Conservation (phyloP, 2,888 invertebrate species). For the Thymelicus sylvestris region DNA sequence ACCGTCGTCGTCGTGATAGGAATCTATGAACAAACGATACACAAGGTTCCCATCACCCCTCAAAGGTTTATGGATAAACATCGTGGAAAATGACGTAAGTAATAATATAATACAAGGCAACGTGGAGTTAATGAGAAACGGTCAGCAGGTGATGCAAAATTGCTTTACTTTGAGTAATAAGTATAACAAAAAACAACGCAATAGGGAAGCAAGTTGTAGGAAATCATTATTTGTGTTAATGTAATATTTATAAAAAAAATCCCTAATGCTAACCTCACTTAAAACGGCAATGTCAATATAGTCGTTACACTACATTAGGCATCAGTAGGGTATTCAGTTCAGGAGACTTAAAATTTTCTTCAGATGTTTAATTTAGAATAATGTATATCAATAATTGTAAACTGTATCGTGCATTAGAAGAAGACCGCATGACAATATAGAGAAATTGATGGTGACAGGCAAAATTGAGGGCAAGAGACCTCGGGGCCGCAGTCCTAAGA, state of each 20-base stretch:
- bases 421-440: too few species aligned
- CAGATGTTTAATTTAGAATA: too few species aligned
- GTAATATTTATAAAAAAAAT: constrained; percentile 1
- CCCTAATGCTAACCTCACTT: not conserved
- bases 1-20: not conserved
- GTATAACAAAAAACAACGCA: constrained; percentile 8
- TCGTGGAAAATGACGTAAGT: constrained; percentile 1
- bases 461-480: too few species aligned
- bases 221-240: not conserved
- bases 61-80: not conserved
- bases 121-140: constrained; percentile 18
- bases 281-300: constrained; percentile 3
- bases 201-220: constrained; percentile 7
- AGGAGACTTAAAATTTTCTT: too few species aligned
- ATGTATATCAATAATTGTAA: too few species aligned
- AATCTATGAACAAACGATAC: not conserved
- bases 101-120: not conserved
- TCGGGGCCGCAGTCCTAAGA: too few species aligned
- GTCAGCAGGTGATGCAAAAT: constrained; percentile 29
- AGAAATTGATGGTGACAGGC: too few species aligned
- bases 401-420: too few species aligned
- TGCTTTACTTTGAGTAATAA: constrained; percentile 7
- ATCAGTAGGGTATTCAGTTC: too few species aligned
- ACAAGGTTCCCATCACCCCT: not conserved
- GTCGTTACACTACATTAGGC: not conserved